phyloP scores from a whole-genome alignment of 2,113 vertebrate genomes.

The Bostrychus sinensis region DNA sequence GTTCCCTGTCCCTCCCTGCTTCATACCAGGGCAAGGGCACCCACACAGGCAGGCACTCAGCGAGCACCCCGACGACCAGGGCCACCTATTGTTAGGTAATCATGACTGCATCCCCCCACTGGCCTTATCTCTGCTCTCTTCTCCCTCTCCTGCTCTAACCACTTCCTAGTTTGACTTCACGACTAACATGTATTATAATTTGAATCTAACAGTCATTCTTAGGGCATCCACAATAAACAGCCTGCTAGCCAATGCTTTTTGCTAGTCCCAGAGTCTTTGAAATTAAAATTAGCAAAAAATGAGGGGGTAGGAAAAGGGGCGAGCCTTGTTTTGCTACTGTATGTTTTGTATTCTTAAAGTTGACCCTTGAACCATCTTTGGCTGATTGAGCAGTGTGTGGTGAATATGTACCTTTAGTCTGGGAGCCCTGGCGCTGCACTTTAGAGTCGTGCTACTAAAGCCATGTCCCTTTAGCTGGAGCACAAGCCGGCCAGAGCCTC shows the following conservation, averaged over 20 bases:
- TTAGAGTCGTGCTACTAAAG: constrained; percentile 71
- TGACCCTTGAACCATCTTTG: constrained; percentile 64
- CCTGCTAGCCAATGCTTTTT: constrained; percentile 65
- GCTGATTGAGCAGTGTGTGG: constrained; percentile 72
- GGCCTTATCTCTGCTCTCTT: constrained; percentile 76
- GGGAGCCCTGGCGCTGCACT: constrained; percentile 64
- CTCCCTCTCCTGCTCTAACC: constrained; percentile 79
- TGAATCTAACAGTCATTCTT: constrained; percentile 68
- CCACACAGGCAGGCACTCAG: constrained; percentile 81
- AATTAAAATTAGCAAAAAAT: constrained; percentile 48
- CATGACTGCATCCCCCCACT: constrained; percentile 81
- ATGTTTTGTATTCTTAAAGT: constrained; percentile 61
- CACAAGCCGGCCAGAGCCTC: constrained; percentile 80
- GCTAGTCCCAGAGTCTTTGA: constrained; percentile 45
- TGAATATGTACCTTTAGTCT: constrained; percentile 60
- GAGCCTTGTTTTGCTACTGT: constrained; percentile 65
- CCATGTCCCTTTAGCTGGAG: constrained; percentile 77
- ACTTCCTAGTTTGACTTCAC: constrained; percentile 79
- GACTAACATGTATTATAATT: constrained; percentile 78
- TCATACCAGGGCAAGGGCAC: constrained; percentile 77
- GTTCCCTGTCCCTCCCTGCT: constrained; percentile 76
- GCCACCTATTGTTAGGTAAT: constrained; percentile 84
- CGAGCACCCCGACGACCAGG: constrained; percentile 80
- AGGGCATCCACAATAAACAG: constrained; percentile 59
- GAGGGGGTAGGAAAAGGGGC: constrained; percentile 52